Base-by-base conservation (phyloP, 2,113 vertebrate genomes). In the Ploceus nigricollis region DNA sequence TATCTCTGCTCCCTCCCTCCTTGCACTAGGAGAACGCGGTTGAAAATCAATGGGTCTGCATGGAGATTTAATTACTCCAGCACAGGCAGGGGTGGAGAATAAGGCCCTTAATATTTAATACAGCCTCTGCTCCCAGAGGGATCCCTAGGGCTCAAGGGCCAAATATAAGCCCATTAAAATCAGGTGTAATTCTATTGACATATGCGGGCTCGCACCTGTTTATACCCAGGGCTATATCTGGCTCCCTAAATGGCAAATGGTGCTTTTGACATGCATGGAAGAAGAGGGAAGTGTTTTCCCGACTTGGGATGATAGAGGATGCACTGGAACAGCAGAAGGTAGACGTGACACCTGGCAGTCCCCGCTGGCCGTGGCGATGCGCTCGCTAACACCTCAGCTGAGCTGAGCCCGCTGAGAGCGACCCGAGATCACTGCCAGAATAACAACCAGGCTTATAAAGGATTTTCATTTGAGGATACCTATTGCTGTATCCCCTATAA, bases 71-170 rank as follows among this genome's bases (percentile, higher is more conserved):
- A 96, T 96, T 96, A 95, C 82, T 53, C 47, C 45, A 22, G 86
- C 4, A 0, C 42, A 75, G 88, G 93, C 95, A 94, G 84, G 92
- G 93, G 68, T 89, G 93, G 92, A 93, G 96, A 92, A 92, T 82
- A 71, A 87, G 92, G 69, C 76, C 80, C 93, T 97, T 95, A 96
- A 96, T 96, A 96, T 96, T 97, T 96, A 92, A 97, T 96, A 92
- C 37, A 57, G 56, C 72, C 68, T 91, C 57, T 84, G 77, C 80
- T 96, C 94, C 83, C 83, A 6, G 18, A 79, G 86, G 94, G 76
- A 94, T 94, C 88, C 94, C 86, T 1, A 2, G 76, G 94, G 90
- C 92, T 89, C 80, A 35, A 56, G 92, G 93, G 94, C 93, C 90
- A 92, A 96, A 96, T 90, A 82, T 57, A 96, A 96, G 73, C 84